These are phyloP conservation scores for Schizotus pectinicornis DNA, from an alignment of 2,888 invertebrate species.

Conservation along the genomic window DNA sequence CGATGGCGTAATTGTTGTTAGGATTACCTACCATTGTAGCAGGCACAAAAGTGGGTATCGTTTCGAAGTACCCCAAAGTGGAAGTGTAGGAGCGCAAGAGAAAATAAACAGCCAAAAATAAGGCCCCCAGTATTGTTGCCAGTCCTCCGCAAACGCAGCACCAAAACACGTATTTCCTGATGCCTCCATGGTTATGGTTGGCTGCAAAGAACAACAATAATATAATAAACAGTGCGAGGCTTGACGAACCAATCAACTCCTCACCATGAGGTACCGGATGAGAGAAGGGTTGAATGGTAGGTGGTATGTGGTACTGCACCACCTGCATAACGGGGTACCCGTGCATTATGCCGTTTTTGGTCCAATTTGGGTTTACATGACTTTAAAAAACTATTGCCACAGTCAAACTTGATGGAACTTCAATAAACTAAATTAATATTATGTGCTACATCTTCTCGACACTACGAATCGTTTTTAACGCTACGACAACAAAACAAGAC, in stretches of 20 bases:
- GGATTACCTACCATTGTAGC: conserved; percentile 80
- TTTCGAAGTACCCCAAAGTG: conserved; percentile 82
- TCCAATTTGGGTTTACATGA: too few species aligned
- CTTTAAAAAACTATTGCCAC: not conserved
- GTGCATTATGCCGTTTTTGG: conserved; percentile 59
- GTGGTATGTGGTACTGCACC: conserved; percentile 68
- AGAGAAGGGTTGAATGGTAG: conserved; percentile 53
- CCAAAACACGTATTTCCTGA: conserved; percentile 81
- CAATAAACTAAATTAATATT: conserved; percentile 1
- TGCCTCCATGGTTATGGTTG: conserved; percentile 61
- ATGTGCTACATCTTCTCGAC: not conserved
- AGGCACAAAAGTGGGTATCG: conserved; percentile 93
- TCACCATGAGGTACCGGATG: conserved; percentile 50
- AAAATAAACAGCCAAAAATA: conserved; percentile 81
- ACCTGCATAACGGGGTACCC: conserved; percentile 73
- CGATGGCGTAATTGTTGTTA: not conserved
- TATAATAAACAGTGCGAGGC: not conserved
- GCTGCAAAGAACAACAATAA: conserved; percentile 48
- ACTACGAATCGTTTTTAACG: not conserved
- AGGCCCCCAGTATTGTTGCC: conserved; percentile 76
- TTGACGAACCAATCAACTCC: conserved; percentile 4
- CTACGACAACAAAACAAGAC: too few species aligned
- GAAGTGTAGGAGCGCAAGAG: conserved; percentile 80
- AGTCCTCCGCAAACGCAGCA: conserved; percentile 83
- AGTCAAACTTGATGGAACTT: conserved; percentile 26